Evolutionary conservation across 2,797 vertebrate species (phyloP).

Genomic region (Bufotes viridis): DNA sequence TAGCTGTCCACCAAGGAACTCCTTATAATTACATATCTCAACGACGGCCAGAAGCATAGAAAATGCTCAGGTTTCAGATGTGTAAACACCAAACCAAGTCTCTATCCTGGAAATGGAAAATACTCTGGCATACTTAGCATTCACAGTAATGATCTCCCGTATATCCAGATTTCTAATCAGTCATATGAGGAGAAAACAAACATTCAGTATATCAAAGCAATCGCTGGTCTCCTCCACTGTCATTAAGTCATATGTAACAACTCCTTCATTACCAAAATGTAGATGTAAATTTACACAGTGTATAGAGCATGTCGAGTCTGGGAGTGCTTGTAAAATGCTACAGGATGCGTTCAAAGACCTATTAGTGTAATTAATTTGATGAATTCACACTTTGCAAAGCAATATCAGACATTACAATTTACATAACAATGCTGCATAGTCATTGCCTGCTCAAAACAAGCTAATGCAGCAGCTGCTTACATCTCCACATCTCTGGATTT

Average conservation of each 20-base stretch:
- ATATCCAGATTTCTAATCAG: neutral
- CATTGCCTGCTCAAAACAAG: conserved; percentile 21
- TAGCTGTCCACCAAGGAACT: neutral
- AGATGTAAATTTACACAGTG: conserved; percentile 27
- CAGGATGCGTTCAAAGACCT: conserved; percentile 21
- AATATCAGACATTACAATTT: conserved; percentile 42
- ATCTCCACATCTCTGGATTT: neutral
- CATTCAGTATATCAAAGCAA: conserved; percentile 25
- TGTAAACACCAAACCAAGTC: neutral
- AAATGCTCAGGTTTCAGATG: neutral
- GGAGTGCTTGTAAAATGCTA: conserved; percentile 46
- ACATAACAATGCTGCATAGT: conserved; percentile 41
- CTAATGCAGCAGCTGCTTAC: conserved; percentile 26
- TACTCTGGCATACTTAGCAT: neutral
- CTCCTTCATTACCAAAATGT: conserved; percentile 22
- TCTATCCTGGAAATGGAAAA: neutral
- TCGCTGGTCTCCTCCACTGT: conserved; percentile 5
- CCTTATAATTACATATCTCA: neutral
- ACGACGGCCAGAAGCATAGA: neutral
- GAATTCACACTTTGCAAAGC: conserved; percentile 24
- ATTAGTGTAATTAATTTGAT: conserved; percentile 44
- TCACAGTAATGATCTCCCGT: neutral
- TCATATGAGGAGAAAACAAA: conserved; percentile 28
- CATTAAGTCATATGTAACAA: conserved; percentile 2
- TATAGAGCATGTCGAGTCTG: conserved; percentile 23